Evolutionary conservation across 2,888 invertebrate species (phyloP).

Genomic region (Glomeris marginata): DNA sequence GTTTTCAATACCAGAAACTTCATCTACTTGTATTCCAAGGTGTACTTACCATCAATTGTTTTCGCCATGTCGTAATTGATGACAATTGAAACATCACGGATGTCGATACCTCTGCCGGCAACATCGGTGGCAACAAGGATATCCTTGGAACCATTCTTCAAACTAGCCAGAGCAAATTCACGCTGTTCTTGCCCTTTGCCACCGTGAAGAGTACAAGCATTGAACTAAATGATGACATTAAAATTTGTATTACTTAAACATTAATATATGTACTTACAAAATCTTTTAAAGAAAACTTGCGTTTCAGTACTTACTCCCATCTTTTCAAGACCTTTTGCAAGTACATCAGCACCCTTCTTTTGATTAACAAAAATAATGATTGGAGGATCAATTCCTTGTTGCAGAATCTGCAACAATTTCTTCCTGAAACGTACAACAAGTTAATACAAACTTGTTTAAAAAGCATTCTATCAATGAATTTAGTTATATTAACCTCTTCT

Average conservation of each 20-base stretch:
- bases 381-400: conserved; percentile 83
- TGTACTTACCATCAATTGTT: conserved; percentile 63
- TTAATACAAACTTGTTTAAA: background rate
- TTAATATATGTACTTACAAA: background rate
- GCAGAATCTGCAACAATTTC: conserved; percentile 85
- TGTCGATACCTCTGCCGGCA: conserved; percentile 99
- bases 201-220: conserved; percentile 94
- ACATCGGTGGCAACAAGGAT: conserved; percentile 99
- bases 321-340: conserved; percentile 93
- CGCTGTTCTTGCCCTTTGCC: conserved; percentile 99
- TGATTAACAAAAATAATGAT: conserved; percentile 99
- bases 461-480: background rate
- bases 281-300: conserved; percentile 6
- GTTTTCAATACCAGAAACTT: conserved; percentile 3
- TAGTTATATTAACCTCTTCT: conserved; percentile 52
- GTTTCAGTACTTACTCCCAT: conserved; percentile 46
- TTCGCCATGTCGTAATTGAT: conserved; percentile 99
- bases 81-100: conserved; percentile 97
- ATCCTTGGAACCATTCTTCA: conserved; percentile 91
- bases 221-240: conserved; percentile 45
- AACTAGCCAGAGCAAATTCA: conserved; percentile 91
- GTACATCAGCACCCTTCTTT: conserved; percentile 97
- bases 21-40: too few relatives aligned
- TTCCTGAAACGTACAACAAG: conserved; percentile 34
- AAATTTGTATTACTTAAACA: background rate